Percentiles rank a stretch among this genome's conserved stretches.
These are phyloP conservation scores for Drosophila nannoptera DNA, from an alignment of 1,140 invertebrate species.

Conservation along the genomic window DNA sequence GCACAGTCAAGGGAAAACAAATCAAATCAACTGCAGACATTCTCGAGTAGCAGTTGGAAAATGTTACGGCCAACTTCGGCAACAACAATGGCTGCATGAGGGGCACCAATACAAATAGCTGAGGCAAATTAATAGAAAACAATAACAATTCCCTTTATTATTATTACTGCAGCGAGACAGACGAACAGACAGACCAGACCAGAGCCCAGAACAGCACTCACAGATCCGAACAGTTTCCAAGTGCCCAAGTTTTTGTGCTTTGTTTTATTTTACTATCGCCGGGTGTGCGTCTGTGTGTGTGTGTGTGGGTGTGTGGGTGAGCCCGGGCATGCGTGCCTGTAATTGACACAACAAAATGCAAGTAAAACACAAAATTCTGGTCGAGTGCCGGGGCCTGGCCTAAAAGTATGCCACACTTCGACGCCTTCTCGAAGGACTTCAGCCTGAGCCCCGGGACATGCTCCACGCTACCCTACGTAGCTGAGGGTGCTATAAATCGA, in stretches of 20 bases:
- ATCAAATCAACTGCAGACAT: constrained; percentile 37
- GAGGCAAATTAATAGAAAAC: constrained; percentile 54
- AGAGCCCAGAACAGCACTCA: constrained; percentile 10
- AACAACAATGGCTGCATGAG: constrained; percentile 21
- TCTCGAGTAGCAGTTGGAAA: constrained; percentile 7
- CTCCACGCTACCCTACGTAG: neutral
- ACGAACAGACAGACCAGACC: neutral
- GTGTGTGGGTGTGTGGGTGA: neutral
- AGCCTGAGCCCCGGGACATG: neutral
- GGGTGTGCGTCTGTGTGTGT: constrained; percentile 8
- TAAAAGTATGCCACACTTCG: constrained; percentile 47
- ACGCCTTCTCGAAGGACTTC: constrained; percentile 13
- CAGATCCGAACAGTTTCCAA: constrained; percentile 27
- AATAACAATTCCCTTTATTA: constrained; percentile 57
- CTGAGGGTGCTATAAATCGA: neutral
- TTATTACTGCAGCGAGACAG: constrained; percentile 54
- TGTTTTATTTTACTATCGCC: constrained; percentile 33
- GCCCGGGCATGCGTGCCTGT: constrained; percentile 19
- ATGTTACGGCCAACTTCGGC: constrained; percentile 25
- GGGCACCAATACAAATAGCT: constrained; percentile 43
- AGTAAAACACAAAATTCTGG: constrained; percentile 35
- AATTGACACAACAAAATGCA: constrained; percentile 45
- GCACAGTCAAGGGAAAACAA: constrained; percentile 15
- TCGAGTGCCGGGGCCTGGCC: constrained; percentile 27
- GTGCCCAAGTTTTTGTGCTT: constrained; percentile 44